Conservation (phyloP, 2,797 vertebrate species). For the Antrozous pallidus region DNA sequence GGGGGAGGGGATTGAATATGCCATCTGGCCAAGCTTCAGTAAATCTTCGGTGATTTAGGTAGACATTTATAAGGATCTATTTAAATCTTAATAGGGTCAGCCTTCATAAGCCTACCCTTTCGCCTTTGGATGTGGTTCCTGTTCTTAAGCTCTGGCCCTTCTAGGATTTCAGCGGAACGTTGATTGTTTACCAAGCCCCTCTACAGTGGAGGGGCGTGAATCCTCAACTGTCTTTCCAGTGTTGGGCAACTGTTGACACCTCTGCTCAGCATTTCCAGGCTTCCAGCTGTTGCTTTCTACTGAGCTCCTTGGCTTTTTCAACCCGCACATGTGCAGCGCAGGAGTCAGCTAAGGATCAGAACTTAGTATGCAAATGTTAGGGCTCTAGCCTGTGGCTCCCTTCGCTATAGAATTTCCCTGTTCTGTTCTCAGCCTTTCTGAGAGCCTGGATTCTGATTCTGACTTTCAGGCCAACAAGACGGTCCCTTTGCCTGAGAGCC, state of each 20-base stretch:
- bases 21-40: background rate
- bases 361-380: background rate
- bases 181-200: background rate
- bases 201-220: background rate
- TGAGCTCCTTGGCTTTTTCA: background rate
- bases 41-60: background rate
- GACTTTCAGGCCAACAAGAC: background rate
- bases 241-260: background rate
- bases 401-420: background rate
- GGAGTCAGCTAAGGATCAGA: background rate
- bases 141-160: background rate
- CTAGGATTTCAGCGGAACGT: background rate
- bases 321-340: background rate
- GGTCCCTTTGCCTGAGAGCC: background rate
- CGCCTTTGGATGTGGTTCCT: background rate
- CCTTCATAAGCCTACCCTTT: background rate
- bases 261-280: background rate
- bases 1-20: background rate
- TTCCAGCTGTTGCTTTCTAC: background rate
- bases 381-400: background rate
- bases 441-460: background rate
- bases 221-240: background rate
- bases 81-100: background rate
- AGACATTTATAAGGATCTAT: background rate
- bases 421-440: background rate